Base-by-base conservation (phyloP, 2,113 vertebrate genomes). In the Rhizomys pruinosus region DNA sequence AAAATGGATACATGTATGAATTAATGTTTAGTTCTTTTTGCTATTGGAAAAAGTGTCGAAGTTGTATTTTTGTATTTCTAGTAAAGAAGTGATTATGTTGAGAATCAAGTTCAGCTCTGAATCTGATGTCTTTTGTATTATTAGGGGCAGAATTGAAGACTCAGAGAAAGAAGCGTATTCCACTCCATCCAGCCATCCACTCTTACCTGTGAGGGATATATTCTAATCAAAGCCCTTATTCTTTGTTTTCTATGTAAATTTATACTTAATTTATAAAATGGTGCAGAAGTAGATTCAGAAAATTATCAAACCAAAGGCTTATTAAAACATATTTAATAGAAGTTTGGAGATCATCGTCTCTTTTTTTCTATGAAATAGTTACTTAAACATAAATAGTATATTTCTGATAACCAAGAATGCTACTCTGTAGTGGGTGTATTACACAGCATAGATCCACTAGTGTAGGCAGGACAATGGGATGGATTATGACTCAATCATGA, bases 401-500 rank as follows among this genome's bases (percentile, higher is more conserved):
- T 16, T 44, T 66, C 13, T 82, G 16, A 64, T 5, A 52, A 23
- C 15, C 16, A 34, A 23, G 17, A 61, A 11, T 10, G 17, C 23
- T 82, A 8, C 13, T 80, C 0, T 39, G 6, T 73, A n/a, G 39
- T 16, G 23, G 23, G 59, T 10, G 5, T 25, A 34, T 42, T 7
- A 8, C 12, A 34, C 9, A 47, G 7, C 13, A 6, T 47, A 19
- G 3, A 29, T 61, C 34, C 29, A 11, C 29, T 63, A 22, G 17
- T 37, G n/a, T 78, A 8, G 2, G 44, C 23, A 78, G 20, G 15
- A 37, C 32, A n/a, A 76, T 76, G 37, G 7, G 34, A 42, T 39
- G 7, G 16, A 29, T 9, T 42, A 2, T 10, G 11, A 3, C 1
- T 12, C 55, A 73, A 10, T 12, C 2, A 57, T n/a, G 32, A n/a